Conservation (phyloP, 2,113 vertebrate genomes). For the Crotophaga sulcirostris region DNA sequence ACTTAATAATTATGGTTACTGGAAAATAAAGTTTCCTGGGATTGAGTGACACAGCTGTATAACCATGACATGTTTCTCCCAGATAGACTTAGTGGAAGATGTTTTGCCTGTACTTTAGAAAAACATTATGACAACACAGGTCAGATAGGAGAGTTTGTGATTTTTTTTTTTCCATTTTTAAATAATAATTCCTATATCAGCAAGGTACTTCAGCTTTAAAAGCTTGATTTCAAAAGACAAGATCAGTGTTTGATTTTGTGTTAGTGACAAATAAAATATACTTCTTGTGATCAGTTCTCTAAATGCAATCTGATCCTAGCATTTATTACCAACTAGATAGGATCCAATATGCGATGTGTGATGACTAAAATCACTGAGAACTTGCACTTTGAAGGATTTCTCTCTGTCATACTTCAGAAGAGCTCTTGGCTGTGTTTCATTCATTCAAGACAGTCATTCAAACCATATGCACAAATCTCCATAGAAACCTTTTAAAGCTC, state of each 20-base stretch:
- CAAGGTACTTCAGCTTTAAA: not conserved
- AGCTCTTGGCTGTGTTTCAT: not conserved
- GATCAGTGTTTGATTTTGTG: not conserved
- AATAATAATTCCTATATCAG: not conserved
- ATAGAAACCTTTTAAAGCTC: not conserved
- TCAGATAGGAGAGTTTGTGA: not conserved
- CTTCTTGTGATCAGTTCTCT: not conserved
- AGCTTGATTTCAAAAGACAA: not conserved
- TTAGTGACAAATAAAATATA: not conserved
- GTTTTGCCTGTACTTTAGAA: not conserved
- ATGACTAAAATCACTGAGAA: not conserved
- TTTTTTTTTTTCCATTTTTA: not conserved
- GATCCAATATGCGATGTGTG: not conserved
- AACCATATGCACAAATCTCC: not conserved
- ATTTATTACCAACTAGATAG: not conserved
- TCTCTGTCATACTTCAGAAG: not conserved
- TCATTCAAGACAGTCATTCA: not conserved
- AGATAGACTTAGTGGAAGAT: not conserved
- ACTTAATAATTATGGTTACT: not conserved
- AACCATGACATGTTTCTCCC: not conserved
- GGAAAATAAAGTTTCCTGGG: not conserved
- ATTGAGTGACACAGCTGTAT: not conserved
- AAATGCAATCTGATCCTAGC: not conserved
- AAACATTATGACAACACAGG: not conserved
- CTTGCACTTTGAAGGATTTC: not conserved